Evolutionary conservation across 2,113 vertebrate species (phyloP), one percentile per base, ranked within the genome.

Genomic region (Rattus rattus): DNA sequence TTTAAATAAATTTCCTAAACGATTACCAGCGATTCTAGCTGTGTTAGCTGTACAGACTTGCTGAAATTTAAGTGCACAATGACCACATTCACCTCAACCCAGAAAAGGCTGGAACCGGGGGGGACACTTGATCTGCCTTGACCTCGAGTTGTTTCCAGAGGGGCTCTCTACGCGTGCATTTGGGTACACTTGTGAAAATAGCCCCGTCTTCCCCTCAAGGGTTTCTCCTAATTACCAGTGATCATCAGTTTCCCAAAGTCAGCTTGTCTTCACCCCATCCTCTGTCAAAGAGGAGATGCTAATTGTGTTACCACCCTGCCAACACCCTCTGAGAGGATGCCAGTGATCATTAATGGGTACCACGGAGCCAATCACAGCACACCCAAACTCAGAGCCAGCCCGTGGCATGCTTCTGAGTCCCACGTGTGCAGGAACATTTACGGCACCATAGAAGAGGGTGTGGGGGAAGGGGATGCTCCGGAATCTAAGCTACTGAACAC

Each of bases 1-100:
- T 77, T 95, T 95, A 97, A 98, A 91, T 96, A 94, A 97, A 97
- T 98, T 97, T 97, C 96, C 97, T 97, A 94, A 97, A 96, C 97
- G 88, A 75, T 89, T 95, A 92, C 77, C 93, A 87, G 79, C 87
- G 9, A 2, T 88, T 97, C 79, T 63, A 54, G 96, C 81, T 96
- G 70, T 94, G 94, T 67, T 47, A 76, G 91, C 88, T 93, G 36
- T 9, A 91, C 43, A 9, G 56, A 77, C 91, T 93, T 95, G 63
- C 96, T 97, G 96, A 97, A 95, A 95, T 77, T 88, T 90, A 95
- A 95, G 33, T 9, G 3, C 65, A 61, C 92, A 39, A 39, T 36
- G 80, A 11, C 61, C 17, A 0, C 36, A 75, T 33, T 20, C 36
- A 54, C 49, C 67, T 61, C 22, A 19, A 30, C 13, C 24, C 69